phyloP scores from a whole-genome alignment of 2,797 vertebrate species.

The Girardinus metallicus region DNA sequence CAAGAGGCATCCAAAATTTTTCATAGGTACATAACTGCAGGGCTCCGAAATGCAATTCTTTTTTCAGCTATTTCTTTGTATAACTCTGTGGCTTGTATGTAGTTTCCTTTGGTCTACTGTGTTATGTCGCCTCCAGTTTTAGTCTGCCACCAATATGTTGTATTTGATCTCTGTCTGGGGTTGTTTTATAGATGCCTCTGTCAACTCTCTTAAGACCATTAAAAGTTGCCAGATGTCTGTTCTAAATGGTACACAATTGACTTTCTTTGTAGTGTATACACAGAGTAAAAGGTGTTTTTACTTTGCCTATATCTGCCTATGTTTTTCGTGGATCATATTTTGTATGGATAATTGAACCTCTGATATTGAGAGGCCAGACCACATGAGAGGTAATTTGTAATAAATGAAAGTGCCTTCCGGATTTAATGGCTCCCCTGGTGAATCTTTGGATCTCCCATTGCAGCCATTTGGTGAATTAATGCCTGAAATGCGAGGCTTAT shows the following conservation, averaged over 20 bases:
- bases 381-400: background rate
- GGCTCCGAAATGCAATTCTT: background rate
- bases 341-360: background rate
- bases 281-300: conserved; percentile 11
- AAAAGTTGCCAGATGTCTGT: conserved; percentile 83
- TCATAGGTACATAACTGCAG: background rate
- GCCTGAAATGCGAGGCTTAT: too few relatives aligned
- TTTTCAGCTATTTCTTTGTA: conserved; percentile 9
- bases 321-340: background rate
- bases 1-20: background rate
- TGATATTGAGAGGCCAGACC: background rate
- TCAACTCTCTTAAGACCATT: conserved; percentile 78
- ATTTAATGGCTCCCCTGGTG: background rate
- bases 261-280: conserved; percentile 57
- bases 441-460: background rate
- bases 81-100: conserved; percentile 28
- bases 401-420: background rate
- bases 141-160: conserved; percentile 81
- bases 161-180: conserved; percentile 84
- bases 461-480: background rate
- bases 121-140: conserved; percentile 67
- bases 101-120: conserved; percentile 36
- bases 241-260: conserved; percentile 64
- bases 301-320: background rate
- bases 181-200: conserved; percentile 80